Conservation (phyloP, 2,113 vertebrate species). For the Gavialis gangeticus region DNA sequence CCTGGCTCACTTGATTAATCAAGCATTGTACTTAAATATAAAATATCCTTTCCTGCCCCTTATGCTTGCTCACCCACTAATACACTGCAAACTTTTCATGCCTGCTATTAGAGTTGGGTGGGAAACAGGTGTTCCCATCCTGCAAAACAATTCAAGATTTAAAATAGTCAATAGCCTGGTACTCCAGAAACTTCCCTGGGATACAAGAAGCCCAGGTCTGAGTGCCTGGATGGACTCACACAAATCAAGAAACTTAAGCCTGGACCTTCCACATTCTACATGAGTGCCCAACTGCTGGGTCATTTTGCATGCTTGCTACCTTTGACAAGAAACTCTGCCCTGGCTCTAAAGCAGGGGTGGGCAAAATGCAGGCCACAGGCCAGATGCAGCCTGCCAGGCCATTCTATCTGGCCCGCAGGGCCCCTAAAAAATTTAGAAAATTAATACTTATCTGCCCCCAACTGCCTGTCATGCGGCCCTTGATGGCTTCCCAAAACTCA, state of each 20-base stretch:
- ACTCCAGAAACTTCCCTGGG: no score
- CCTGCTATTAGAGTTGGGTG: neutral
- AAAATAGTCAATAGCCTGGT: no score
- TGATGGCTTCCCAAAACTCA: no score
- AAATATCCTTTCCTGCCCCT: neutral
- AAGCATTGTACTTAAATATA: neutral
- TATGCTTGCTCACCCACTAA: slow-evolving; percentile 33
- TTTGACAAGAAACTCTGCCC: slow-evolving; percentile 1
- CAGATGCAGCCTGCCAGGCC: no score
- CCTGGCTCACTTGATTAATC: slow-evolving; percentile 39
- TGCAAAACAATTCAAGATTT: neutral
- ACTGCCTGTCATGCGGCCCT: no score
- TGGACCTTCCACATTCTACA: neutral
- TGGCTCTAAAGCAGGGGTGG: neutral
- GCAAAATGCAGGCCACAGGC: no score
- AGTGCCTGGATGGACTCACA: no score
- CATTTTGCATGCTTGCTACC: slow-evolving; percentile 8
- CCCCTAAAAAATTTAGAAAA: no score
- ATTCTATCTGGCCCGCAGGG: no score
- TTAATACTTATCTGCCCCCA: no score
- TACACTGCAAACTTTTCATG: neutral
- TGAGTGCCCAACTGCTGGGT: slow-evolving; percentile 47
- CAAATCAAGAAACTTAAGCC: neutral
- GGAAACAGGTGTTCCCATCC: neutral
- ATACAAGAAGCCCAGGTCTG: no score